phyloP scores from a whole-genome alignment of 2,113 vertebrate genomes.

The Microtus montanus region DNA sequence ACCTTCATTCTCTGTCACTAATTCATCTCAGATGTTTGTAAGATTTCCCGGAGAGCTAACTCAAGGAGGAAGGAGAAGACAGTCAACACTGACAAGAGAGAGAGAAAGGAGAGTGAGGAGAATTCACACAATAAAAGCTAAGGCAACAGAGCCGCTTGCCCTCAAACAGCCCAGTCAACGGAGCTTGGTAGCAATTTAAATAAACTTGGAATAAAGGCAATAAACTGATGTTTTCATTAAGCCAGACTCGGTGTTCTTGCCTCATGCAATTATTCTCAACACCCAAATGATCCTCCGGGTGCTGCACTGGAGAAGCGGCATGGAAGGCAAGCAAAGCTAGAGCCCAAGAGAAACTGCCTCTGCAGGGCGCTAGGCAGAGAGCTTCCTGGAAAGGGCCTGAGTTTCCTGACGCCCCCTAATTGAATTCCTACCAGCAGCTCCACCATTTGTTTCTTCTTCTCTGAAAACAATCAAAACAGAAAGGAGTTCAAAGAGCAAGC shows the following conservation, averaged over 20 bases:
- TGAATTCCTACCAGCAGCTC: slow-evolving; percentile 73
- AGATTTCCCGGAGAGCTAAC: background rate
- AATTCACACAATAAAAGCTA: background rate
- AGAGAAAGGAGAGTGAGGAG: background rate
- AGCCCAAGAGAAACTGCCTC: background rate
- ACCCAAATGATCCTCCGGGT: background rate
- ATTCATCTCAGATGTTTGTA: background rate
- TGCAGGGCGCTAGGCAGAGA: background rate
- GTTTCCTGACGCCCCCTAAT: slow-evolving; percentile 58
- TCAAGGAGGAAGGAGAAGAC: background rate
- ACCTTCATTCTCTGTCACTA: background rate
- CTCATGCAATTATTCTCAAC: slow-evolving; percentile 4
- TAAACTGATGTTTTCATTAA: slow-evolving; percentile 60
- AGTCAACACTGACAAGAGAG: background rate
- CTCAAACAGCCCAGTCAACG: background rate
- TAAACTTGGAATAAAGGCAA: slow-evolving; percentile 1
- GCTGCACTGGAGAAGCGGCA: background rate
- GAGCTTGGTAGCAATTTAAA: slow-evolving; percentile 37
- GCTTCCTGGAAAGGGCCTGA: background rate
- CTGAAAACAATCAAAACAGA: slow-evolving; percentile 80
- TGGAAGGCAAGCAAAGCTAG: background rate
- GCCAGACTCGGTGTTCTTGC: background rate
- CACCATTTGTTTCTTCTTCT: slow-evolving; percentile 27
- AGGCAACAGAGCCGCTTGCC: background rate
- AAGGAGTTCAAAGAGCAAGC: slow-evolving; percentile 77